phyloP scores from a whole-genome alignment of 2,888 invertebrate genomes.

The Dicyrtomina minuta region DNA sequence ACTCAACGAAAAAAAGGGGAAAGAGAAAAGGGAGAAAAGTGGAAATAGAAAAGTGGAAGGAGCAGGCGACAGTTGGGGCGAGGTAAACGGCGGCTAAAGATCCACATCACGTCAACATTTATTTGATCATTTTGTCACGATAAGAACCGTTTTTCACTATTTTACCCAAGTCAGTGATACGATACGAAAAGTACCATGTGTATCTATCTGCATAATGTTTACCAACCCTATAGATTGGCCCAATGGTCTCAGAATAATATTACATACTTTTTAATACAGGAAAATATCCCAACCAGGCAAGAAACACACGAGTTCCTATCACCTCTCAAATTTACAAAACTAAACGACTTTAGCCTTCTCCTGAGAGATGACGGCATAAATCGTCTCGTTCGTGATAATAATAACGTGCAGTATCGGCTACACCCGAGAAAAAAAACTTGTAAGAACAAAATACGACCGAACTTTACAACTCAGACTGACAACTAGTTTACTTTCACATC shows the following conservation, averaged over 20 bases:
- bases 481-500: constrained; percentile 17
- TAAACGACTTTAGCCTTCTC: constrained; percentile 15
- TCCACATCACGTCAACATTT: constrained; percentile 38
- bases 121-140: constrained; percentile 38
- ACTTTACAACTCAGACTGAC: constrained; percentile 22
- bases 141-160: constrained; percentile 33
- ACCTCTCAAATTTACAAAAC: constrained; percentile 15
- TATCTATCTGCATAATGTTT: no score
- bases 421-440: constrained; percentile 4
- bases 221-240: no score
- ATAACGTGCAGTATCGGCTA: constrained; percentile 8
- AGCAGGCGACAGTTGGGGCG: constrained; percentile 26
- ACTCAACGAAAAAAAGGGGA: constrained; percentile 11
- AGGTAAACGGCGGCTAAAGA: constrained; percentile 20
- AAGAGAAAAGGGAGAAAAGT: constrained; percentile 8
- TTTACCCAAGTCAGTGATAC: constrained; percentile 17
- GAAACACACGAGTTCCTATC: not conserved
- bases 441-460: constrained; percentile 1
- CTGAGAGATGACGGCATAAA: constrained; percentile 11
- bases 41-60: constrained; percentile 8
- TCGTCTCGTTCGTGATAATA: constrained; percentile 22
- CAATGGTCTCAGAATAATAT: no score
- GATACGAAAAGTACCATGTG: not conserved
- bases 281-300: not conserved
- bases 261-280: no score